phyloP scores from a whole-genome alignment of 2,888 invertebrate species.

The Lithophane socia region DNA sequence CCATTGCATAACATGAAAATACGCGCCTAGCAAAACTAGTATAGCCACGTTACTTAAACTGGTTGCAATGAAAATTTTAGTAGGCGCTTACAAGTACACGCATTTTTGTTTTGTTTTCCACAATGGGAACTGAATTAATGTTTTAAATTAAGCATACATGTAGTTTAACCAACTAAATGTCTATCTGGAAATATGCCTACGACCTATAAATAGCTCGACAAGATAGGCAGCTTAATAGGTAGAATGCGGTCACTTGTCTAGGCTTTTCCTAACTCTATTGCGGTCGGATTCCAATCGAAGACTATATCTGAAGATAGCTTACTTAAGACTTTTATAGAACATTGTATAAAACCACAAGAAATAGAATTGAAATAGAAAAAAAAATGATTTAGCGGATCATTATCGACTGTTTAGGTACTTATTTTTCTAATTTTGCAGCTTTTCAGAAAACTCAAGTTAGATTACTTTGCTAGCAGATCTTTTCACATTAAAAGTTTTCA shows the following conservation, averaged over 20 bases:
- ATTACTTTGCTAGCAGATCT: background rate
- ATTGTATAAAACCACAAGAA: background rate
- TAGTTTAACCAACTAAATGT: conserved; percentile 8
- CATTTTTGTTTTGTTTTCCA: background rate
- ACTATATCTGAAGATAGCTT: background rate
- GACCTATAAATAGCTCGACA: background rate
- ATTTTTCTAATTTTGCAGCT: background rate
- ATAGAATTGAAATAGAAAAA: background rate
- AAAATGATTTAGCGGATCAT: background rate
- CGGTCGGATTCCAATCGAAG: conserved; percentile 5
- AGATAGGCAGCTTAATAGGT: background rate
- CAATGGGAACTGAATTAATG: background rate
- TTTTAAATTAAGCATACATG: background rate
- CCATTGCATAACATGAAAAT: background rate
- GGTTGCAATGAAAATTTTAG: conserved; percentile 23
- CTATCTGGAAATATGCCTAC: background rate
- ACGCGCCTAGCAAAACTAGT: conserved; percentile 31
- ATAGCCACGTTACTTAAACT: background rate
- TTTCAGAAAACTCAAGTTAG: conserved; percentile 15
- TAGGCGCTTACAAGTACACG: conserved; percentile 26
- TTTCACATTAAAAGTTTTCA: conserved; percentile 29
- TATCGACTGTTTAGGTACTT: background rate
- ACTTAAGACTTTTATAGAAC: background rate
- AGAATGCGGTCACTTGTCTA: background rate
- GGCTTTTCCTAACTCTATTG: background rate